Evolutionary conservation across 2,797 vertebrate genomes (phyloP), one percentile per base, ranked within the genome.

Genomic region (Spatula versicolor): DNA sequence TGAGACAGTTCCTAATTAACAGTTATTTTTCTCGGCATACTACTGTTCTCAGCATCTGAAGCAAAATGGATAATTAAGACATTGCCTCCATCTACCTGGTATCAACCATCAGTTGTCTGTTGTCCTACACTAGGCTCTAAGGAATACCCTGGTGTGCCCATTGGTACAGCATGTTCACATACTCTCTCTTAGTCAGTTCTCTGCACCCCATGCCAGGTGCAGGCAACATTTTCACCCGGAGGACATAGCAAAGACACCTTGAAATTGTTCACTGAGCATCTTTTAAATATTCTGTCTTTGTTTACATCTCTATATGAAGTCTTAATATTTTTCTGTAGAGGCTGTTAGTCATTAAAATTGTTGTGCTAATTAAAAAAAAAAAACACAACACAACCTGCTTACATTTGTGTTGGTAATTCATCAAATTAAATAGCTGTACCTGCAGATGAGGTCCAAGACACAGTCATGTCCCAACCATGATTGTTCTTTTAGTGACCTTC

Each of bases 1-100:
- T 85, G 71, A 90, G 83, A 54, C 41, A 31, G 62, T 74, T 90
- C 62, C 60, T 84, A 80, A 90, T 92, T 90, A 93, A 86, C 23
- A 54, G 30, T 79, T 82, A 31, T 55, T 90, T 93, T 74, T 21
- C 64, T 37, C n/a, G 81, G 56, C 3, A 3, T 86, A 88, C 41
- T 55, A 62, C n/a, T 15, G 54, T 78, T 90, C 55, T 72, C 55
- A 54, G 19, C 16, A 62, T 80, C 45, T 87, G 81, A 85, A 82
- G 45, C 33, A 62, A 86, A 90, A 64, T 23, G 21, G 16, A 20
- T 62, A 66, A 80, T 86, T 71, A 86, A 84, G 72, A 37, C 20
- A 7, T 75, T 84, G 60, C 20, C 20, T 91, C 21, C 35, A 58
- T 31, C 63, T 82, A 15, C 77, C 35, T 75, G 45, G 18, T 48